phyloP scores from a whole-genome alignment of 2,888 invertebrate species.

The Dorcus hopei region DNA sequence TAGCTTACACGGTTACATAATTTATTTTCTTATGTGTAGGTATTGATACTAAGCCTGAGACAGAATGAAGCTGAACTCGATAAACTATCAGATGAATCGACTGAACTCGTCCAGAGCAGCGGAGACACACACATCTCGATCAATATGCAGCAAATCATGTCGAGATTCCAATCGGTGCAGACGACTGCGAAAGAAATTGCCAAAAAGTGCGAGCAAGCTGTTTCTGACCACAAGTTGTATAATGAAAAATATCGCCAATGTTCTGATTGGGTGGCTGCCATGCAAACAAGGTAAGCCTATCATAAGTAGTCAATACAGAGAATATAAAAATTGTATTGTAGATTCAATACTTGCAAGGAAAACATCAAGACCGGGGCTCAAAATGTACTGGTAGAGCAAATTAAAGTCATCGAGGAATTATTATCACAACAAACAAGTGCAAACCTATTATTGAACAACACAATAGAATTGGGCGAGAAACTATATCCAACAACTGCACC shows the following conservation, averaged over 20 bases:
- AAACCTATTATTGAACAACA: slow-evolving; percentile 73
- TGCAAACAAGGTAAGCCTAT: slow-evolving; percentile 63
- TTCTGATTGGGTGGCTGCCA: slow-evolving; percentile 73
- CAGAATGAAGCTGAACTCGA: slow-evolving; percentile 86
- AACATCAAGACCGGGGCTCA: slow-evolving; percentile 62
- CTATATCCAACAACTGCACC: slow-evolving; percentile 89
- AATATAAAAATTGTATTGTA: slow-evolving; percentile 29
- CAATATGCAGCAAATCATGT: slow-evolving; percentile 84
- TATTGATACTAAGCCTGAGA: slow-evolving; percentile 71
- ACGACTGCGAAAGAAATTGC: slow-evolving; percentile 85
- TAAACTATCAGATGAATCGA: slow-evolving; percentile 80
- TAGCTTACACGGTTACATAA: not conserved
- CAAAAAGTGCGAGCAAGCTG: slow-evolving; percentile 88
- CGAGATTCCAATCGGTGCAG: slow-evolving; percentile 86
- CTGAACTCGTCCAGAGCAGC: slow-evolving; percentile 79
- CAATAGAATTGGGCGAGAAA: slow-evolving; percentile 86
- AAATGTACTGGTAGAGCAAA: slow-evolving; percentile 66
- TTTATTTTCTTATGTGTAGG: slow-evolving; percentile 48
- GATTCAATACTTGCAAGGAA: slow-evolving; percentile 66
- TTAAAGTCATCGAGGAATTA: slow-evolving; percentile 69
- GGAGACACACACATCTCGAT: slow-evolving; percentile 85
- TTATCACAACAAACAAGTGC: slow-evolving; percentile 73
- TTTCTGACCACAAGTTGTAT: slow-evolving; percentile 75
- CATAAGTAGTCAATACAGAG: not conserved
- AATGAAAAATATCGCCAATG: slow-evolving; percentile 83